Evolutionary conservation across 2,888 invertebrate species (phyloP), one percentile per base, ranked within the genome.

Genomic region (Plagiodera versicolora): DNA sequence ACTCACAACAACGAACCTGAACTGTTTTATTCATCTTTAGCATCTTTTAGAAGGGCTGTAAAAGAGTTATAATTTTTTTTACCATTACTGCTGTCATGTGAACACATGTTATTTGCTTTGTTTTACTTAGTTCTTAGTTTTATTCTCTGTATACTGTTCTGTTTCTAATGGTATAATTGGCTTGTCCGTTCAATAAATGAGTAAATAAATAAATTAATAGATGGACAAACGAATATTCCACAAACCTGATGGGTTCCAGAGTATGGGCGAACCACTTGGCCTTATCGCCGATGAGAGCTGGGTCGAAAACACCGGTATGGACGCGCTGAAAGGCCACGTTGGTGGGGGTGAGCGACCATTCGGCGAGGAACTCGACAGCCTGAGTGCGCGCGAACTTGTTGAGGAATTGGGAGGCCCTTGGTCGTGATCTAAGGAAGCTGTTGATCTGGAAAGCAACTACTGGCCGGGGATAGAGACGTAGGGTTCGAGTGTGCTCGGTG

Each of bases 391-490:
- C 93, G 75, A 99, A 96, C 76, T 91, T 90, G 74, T 91, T 92
- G 49, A 98, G 86, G 78, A 98, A 99, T 46, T 88, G 86, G 0
- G 95, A 92, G 10, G 92, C 89, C 68, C 92, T 84, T 0, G 97
- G 96, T 30, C 99, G 85, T 8, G 98, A 98, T 63, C 98, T 85
- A 10, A 99, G 83, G 77, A 98, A 98, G 76, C 95, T 95, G 81
- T 96, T 94, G 73, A 96, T 93, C 82, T 99, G 99, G 75, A 99
- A 96, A 4, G 99, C 98, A 3, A 99, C 99, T 1, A 99, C 99
- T 0, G 99, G 98, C 56, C 99, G 85, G 1, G 99, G 99, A 81
- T 98, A 99, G 0, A 99, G 83, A 0, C 99, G 86, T 61, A 99
- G 81, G 0, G 98, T 99, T 60, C 99, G 85, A 1, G 98, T 98